Percentiles rank a stretch among this genome's conserved stretches.
Conservation (phyloP, 2,113 vertebrate genomes). For the Fregata magnificens region DNA sequence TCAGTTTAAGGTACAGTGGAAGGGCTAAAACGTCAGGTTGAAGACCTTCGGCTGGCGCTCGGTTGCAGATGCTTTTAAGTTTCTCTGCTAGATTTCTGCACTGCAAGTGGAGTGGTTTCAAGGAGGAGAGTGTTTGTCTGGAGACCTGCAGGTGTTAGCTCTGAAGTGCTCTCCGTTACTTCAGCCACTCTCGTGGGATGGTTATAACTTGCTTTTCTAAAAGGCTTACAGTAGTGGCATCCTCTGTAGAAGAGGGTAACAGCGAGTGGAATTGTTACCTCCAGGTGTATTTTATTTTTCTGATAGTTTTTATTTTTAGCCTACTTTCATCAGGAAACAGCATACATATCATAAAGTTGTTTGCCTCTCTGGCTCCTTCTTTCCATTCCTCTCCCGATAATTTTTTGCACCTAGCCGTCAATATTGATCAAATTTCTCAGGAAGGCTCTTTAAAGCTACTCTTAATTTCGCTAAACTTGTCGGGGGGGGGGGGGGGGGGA, state of each 20-base stretch:
- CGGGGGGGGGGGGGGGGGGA: no score
- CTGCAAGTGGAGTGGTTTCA: not conserved
- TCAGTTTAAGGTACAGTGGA: not conserved
- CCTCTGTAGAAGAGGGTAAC: not conserved
- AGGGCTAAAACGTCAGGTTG: not conserved
- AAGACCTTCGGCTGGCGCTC: not conserved
- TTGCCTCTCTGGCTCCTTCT: not conserved
- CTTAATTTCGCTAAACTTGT: not conserved
- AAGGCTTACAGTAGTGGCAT: not conserved
- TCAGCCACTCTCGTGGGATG: not conserved
- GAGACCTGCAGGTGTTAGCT: not conserved
- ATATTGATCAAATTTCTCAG: not conserved
- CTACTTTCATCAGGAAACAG: not conserved
- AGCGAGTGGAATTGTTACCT: not conserved
- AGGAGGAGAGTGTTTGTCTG: not conserved
- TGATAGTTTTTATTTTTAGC: not conserved
- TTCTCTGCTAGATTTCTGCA: not conserved
- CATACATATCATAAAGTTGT: fast-evolving
- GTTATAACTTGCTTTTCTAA: not conserved
- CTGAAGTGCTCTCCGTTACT: not conserved
- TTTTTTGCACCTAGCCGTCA: not conserved
- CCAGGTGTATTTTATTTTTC: not conserved
- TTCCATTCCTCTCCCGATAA: not conserved
- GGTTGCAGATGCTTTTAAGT: not conserved
- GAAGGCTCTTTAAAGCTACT: not conserved